Evolutionary conservation across 2,888 invertebrate species (phyloP).

Genomic region (Formica aserva): DNA sequence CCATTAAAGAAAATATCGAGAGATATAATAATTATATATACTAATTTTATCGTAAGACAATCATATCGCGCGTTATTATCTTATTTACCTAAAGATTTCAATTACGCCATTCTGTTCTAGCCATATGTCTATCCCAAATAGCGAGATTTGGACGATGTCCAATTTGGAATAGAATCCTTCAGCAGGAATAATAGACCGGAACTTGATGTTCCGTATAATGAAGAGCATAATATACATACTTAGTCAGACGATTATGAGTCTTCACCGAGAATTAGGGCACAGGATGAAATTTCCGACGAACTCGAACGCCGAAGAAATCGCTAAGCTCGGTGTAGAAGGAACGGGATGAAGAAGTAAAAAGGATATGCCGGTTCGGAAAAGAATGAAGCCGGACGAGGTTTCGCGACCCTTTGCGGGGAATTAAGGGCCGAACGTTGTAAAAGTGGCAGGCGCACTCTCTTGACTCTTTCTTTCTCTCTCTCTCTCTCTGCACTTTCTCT

Average conservation of each 20-base stretch:
- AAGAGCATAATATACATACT: conserved; percentile 17
- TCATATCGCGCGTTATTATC: background rate
- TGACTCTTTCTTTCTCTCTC: conserved; percentile 47
- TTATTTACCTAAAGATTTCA: conserved; percentile 2
- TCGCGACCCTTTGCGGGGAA: conserved; percentile 74
- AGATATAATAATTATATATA: background rate
- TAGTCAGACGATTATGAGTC: conserved; percentile 57
- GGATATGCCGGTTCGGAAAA: conserved; percentile 58
- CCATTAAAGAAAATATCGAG: background rate
- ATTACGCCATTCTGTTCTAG: background rate
- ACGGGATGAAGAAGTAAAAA: conserved; percentile 53
- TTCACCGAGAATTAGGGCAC: conserved; percentile 52
- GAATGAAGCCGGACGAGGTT: conserved; percentile 52
- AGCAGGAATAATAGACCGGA: background rate
- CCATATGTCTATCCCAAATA: background rate
- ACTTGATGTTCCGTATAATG: conserved; percentile 27
- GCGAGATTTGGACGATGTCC: background rate
- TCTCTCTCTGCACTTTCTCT: conserved; percentile 12
- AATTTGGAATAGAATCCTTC: background rate
- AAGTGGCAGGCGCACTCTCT: conserved; percentile 62
- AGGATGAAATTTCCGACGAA: conserved; percentile 52
- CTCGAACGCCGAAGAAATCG: conserved; percentile 32
- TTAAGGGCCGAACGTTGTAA: conserved; percentile 77
- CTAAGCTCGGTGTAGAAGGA: conserved; percentile 17
- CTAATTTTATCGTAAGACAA: background rate